Base-by-base conservation (phyloP, 92 coral and sea anemone species). In the Porites lobata region DNA sequence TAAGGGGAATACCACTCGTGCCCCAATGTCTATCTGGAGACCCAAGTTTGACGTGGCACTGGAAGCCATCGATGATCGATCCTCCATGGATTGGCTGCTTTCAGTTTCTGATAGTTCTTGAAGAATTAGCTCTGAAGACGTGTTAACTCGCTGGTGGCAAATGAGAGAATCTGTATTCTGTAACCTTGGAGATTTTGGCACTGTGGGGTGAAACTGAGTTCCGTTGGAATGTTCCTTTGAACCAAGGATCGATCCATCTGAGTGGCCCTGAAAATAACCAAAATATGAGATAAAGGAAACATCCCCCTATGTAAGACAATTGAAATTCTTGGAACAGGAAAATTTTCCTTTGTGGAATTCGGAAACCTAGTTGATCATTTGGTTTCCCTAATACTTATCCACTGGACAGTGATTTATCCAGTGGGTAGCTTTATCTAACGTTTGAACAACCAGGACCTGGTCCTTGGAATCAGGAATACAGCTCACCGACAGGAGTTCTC, bases 1-100 rank as follows among this genome's bases (percentile, higher is more conserved):
- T 15, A 81, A 26, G 2, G 85, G 85, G 18, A 81, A 81, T 2
- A 68, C 19, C 9, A 52, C 2, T 3, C 85, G 85, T 24, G 85
- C 76, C 19, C 66, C 76, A 65, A 19, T 24, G 67, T 81, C 85
- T 24, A 81, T 68, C 65, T 9, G 7, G 3, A 53, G 24, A 18
- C 76, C 85, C 85, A 38, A 69, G 85, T 54, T 81, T 2, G 14
- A 38, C 5, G 7, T 53, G 56, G 43, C 24, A 24, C 1, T 15
- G 56, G 43, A 19, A 19, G 32, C 17, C 14, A 66, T 7, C 21
- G 64, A 3, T 0, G 75, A 6, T 3, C 65, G 1, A 12, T 43
- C 26, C 6, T 54, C 63, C 9, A 9, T 54, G 11, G 53, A 51
- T 50, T 24, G 20, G 9, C 29, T 63, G 26, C 8, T 15, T 3